Evolutionary conservation across 2,888 invertebrate species (phyloP).

Genomic region (Acanthosoma haemorrhoidale): DNA sequence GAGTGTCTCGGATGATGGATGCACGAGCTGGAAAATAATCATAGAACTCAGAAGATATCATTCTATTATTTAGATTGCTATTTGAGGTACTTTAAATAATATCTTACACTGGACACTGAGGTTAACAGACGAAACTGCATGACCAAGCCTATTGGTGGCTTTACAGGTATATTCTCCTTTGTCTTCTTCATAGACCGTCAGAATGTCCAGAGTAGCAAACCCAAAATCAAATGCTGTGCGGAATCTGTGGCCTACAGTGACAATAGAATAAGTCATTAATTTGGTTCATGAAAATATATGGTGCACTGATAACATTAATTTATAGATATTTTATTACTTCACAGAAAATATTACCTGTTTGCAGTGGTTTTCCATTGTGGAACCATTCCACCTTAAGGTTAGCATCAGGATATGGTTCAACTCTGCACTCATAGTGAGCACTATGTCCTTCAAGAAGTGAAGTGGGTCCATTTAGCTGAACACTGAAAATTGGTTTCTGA

Average conservation of each 20-base stretch:
- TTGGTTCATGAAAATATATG: too few species aligned
- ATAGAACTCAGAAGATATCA: too few species aligned
- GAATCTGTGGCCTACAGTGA: slow-evolving; percentile 67
- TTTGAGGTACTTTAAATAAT: slow-evolving; percentile 11
- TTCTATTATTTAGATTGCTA: too few species aligned
- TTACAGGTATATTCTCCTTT: slow-evolving; percentile 86
- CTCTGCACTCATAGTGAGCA: slow-evolving; percentile 87
- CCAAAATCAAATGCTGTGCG: slow-evolving; percentile 94
- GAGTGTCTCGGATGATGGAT: slow-evolving; percentile 80
- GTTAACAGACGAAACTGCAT: slow-evolving; percentile 73
- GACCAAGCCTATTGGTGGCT: slow-evolving; percentile 79
- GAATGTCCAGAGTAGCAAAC: slow-evolving; percentile 90
- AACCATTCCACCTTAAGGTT: slow-evolving; percentile 88
- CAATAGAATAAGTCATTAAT: too few species aligned
- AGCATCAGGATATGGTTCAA: slow-evolving; percentile 87
- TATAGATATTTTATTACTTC: background rate
- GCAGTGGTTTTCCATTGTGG: slow-evolving; percentile 84
- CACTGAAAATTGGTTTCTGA: slow-evolving; percentile 78
- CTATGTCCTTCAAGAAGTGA: slow-evolving; percentile 81
- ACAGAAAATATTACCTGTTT: slow-evolving; percentile 54
- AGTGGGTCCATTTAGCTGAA: slow-evolving; percentile 79
- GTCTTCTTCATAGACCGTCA: slow-evolving; percentile 90
- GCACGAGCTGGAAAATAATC: slow-evolving; percentile 60
- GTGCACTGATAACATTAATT: background rate
- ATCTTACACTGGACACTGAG: slow-evolving; percentile 69